Evolutionary conservation across 2,888 invertebrate genomes (phyloP), one percentile per base, ranked within the genome.

Genomic region (Aleiodes testaceus): DNA sequence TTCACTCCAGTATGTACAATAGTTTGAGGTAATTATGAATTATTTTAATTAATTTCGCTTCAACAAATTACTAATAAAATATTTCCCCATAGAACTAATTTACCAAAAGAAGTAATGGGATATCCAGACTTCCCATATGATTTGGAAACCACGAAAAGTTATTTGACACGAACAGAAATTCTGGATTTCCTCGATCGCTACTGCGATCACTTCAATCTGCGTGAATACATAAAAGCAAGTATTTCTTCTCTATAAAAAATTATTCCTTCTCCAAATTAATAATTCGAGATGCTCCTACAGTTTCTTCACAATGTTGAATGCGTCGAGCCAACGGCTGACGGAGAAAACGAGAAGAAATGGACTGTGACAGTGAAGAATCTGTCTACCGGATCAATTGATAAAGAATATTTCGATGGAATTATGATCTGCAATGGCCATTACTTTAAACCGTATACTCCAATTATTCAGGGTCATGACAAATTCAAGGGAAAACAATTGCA

Each of bases 31-130:
- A 87, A 87, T 82, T 67, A 55, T 69, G 18, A 65, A 47, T 30
- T 49, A 12, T 22, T 49, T 52, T 44, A 3, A 1, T 36, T 5
- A 36, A 36, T 36, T 36, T 36, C 5, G 3, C 26, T 4, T 5
- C 3, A 26, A 26, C 5, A 14, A 59, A 66, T 64, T 20, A 52
- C 30, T 64, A 12, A 53, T 36, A 16, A 0, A 36, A 30, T 7
- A 36, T 42, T 52, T 30, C 16, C n/a, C 36, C 90, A 50, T 88
- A 97, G 97, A 81, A 97, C 97, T 0, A 97, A 97, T 87, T 89
- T 97, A 9, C 97, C 97, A 0, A 97, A 97, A 84, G 96, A 98
- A 89, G 91, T 95, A 2, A 98, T 98, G 97, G 94, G 94, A 0
- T 97, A 92, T 85, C 95, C 95, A 0, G 97, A 95, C 83, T 95